Conservation (phyloP, 2,888 invertebrate genomes). For the Lepidocyrtoides sp. region DNA sequence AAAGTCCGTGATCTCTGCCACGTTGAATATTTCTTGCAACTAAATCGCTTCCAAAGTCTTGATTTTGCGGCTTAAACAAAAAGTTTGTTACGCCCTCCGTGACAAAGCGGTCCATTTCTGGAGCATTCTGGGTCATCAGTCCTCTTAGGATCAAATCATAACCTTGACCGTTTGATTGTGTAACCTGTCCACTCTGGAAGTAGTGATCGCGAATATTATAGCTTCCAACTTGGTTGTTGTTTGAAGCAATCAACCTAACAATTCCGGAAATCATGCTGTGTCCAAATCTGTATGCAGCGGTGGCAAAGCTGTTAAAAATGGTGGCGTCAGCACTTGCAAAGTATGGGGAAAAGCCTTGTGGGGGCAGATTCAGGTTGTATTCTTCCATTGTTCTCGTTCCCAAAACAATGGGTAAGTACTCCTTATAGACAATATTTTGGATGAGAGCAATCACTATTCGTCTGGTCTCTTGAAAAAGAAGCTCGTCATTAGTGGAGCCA, state of each 20-base stretch:
- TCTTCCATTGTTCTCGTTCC: conserved; percentile 77
- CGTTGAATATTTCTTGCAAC: conserved; percentile 85
- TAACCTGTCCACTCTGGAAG: conserved; percentile 81
- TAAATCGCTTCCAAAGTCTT: conserved; percentile 84
- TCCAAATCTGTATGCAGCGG: conserved; percentile 85
- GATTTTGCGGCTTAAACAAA: conserved; percentile 79
- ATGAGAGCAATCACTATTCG: conserved; percentile 82
- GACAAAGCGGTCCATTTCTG: conserved; percentile 86
- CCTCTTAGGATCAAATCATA: conserved; percentile 85
- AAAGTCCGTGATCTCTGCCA: conserved; percentile 86
- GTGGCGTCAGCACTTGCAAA: conserved; percentile 77
- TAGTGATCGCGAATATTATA: conserved; percentile 81
- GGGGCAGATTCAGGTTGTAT: conserved; percentile 66
- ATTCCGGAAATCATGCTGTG: conserved; percentile 82
- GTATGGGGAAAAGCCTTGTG: conserved; percentile 68
- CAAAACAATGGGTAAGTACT: conserved; percentile 84
- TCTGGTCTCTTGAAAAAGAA: conserved; percentile 83
- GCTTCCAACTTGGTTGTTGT: conserved; percentile 43
- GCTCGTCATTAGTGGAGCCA: conserved; percentile 77
- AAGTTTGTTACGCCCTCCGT: conserved; percentile 85
- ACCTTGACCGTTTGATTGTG: conserved; percentile 82
- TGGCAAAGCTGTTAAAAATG: conserved; percentile 84
- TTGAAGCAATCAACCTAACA: conserved; percentile 64
- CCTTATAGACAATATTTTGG: conserved; percentile 84
- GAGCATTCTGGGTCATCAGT: conserved; percentile 85